phyloP scores from a whole-genome alignment of 2,797 vertebrate species.

The Champsocephalus esox region DNA sequence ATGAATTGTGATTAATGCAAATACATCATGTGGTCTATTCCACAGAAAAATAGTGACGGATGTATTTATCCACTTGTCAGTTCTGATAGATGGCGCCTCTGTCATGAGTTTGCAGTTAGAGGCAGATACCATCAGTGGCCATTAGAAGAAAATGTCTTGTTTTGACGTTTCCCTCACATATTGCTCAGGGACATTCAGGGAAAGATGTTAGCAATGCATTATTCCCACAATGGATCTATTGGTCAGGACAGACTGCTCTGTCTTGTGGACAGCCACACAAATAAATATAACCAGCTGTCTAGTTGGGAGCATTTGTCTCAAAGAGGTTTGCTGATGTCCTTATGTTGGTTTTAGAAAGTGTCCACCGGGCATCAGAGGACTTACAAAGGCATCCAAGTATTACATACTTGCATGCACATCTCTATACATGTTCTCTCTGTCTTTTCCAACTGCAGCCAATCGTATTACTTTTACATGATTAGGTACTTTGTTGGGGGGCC shows the following conservation, averaged over 20 bases:
- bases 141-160: constrained; percentile 60
- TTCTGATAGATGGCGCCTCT: constrained; percentile 59
- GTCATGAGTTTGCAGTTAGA: constrained; percentile 34
- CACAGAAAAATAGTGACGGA: constrained; percentile 48
- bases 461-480: not conserved
- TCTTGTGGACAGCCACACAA: constrained; percentile 54
- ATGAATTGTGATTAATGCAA: constrained; percentile 50
- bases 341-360: constrained; percentile 43
- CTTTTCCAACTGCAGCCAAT: not conserved
- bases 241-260: constrained; percentile 43
- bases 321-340: constrained; percentile 20
- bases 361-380: constrained; percentile 4
- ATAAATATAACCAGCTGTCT: constrained; percentile 43
- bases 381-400: constrained; percentile 10
- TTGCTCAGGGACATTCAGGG: constrained; percentile 38
- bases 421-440: not conserved
- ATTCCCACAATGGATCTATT: constrained; percentile 41
- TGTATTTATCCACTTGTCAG: constrained; percentile 56
- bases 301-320: constrained; percentile 43
- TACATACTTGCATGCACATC: constrained; percentile 18
- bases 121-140: constrained; percentile 44
- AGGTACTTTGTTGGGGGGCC: not conserved
- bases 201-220: constrained; percentile 51
- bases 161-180: constrained; percentile 41
- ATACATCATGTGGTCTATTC: constrained; percentile 15